Conservation (phyloP, 1,140 invertebrate species). For the Grapholita molesta region DNA sequence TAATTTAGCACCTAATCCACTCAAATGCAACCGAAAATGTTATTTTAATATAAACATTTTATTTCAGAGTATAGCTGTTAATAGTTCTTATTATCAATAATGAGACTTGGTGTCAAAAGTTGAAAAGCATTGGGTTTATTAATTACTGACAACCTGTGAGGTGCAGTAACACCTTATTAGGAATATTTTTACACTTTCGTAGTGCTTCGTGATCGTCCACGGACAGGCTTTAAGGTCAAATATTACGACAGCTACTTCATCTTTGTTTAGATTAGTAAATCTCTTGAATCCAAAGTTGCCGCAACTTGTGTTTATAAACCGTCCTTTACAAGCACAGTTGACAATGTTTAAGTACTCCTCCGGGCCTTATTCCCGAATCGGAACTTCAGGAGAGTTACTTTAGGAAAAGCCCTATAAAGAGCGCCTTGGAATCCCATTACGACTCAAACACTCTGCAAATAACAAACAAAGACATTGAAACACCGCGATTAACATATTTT, state of each 20-base stretch:
- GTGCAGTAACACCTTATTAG: neutral
- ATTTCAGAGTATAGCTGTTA: no score
- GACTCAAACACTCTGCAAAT: neutral
- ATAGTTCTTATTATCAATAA: neutral
- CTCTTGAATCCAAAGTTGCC: neutral
- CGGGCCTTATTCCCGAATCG: neutral
- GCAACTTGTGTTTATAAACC: neutral
- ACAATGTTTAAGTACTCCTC: neutral
- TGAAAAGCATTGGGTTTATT: neutral
- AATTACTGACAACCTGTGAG: neutral
- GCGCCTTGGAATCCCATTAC: neutral
- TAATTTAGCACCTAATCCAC: no score
- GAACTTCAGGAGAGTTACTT: neutral
- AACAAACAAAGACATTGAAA: conserved; percentile 5
- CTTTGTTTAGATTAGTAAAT: neutral
- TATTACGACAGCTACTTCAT: neutral
- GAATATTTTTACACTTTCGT: neutral
- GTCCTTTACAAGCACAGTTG: neutral
- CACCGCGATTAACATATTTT: neutral
- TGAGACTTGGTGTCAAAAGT: neutral
- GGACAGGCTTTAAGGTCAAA: neutral
- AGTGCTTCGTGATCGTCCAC: neutral
- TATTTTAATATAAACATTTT: no score
- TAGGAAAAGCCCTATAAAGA: neutral
- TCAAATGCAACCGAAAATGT: no score